Evolutionary conservation across 2,113 vertebrate species (phyloP), one percentile per base, ranked within the genome.

Genomic region (Mustela nigripes): DNA sequence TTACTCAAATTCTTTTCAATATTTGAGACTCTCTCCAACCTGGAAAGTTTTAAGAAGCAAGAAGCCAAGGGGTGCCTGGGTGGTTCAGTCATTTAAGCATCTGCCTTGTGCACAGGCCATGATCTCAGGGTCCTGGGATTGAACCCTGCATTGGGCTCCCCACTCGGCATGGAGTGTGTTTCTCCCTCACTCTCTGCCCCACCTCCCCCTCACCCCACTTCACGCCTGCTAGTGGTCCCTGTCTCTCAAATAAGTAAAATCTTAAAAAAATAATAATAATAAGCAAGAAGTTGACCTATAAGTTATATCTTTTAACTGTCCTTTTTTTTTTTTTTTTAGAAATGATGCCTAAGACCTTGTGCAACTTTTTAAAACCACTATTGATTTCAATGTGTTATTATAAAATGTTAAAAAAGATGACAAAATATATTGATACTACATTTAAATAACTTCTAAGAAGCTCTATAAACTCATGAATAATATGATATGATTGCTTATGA

Each of bases 381-480:
- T 92, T 45, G 39, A 86, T 89, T 93, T 96, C 22, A 86, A 28
- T 6, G 36, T 60, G 6, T 80, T 89, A 53, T 69, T 92, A 36
- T 76, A 63, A 96, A 85, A 76, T 53, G 10, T 76, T 95, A 81
- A 74, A 71, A 71, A 42, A 92, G 6, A 4, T 79, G 18, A 83
- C 1, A 89, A 53, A 90, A 95, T 76, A 31, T 89, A 86, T 60
- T 89, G 19, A 65, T 80, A 15, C 9, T 80, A 15, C 12, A 39
- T n/a, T 45, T 15, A 65, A 56, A 3, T 74, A 74, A 63, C 22
- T 50, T 94, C 76, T 74, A 81, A 60, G 36, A 74, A 85, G 1
- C 10, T 76, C 39, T 62, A 10, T 92, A 81, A 85, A 86, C 19
- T 85, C 56, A 45, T 67, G 63, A 81, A 69, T 90, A 95, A 16